Conservation (phyloP, 92 coral and sea anemone species). For the Parazoanthus darwini region DNA sequence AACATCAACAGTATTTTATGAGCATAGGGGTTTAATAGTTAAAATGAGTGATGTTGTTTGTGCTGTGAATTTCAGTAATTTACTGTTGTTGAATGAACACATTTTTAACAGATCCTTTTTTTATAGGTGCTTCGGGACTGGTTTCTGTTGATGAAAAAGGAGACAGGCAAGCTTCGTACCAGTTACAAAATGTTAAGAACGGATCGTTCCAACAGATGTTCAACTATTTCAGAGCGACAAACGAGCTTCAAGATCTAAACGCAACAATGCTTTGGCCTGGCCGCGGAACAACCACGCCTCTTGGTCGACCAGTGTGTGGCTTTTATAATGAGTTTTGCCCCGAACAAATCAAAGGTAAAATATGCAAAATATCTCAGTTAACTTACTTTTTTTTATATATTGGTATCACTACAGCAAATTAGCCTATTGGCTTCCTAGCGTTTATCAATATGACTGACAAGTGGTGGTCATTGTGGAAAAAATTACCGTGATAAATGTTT, state of each 20-base stretch:
- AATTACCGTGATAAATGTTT: too few relatives aligned
- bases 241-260: slow-evolving; percentile 40
- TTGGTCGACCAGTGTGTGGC: slow-evolving; percentile 82
- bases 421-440: too few relatives aligned
- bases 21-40: too few relatives aligned
- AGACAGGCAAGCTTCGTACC: slow-evolving; percentile 63
- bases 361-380: neutral
- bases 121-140: slow-evolving; percentile 64
- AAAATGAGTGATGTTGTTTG: neutral
- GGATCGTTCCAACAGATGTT: slow-evolving; percentile 36
- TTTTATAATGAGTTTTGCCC: slow-evolving; percentile 74
- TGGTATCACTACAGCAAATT: too few relatives aligned
- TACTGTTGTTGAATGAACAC: neutral
- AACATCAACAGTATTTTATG: too few relatives aligned
- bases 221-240: slow-evolving; percentile 55
- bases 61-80: neutral
- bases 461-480: too few relatives aligned
- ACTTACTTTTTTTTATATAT: too few relatives aligned
- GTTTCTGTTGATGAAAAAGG: slow-evolving; percentile 64
- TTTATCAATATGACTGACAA: too few relatives aligned
- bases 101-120: neutral
- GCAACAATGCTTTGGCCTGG: slow-evolving; percentile 72
- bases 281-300: slow-evolving; percentile 62
- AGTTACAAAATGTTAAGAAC: slow-evolving; percentile 34
- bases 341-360: slow-evolving; percentile 52